A percentile compares a stretch with the other conserved stretches of the same genome.
Evolutionary conservation across 2,888 invertebrate genomes (phyloP).

Genomic region (Ichneumon xanthorius): DNA sequence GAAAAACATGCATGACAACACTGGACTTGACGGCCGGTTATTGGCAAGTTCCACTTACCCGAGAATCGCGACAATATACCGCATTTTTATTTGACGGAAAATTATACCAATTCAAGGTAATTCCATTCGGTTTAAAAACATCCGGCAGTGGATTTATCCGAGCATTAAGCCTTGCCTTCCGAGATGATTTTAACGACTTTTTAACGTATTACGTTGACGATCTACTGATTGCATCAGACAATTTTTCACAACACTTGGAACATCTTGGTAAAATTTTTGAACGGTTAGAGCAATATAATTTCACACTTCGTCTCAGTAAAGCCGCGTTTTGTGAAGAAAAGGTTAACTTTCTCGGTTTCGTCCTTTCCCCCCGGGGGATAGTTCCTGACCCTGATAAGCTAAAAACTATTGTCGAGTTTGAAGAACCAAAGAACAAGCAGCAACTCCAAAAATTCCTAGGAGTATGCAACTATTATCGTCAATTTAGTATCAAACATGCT

Average conservation of each 20-base stretch:
- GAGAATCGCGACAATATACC: slow-evolving; percentile 56
- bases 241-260: slow-evolving; percentile 68
- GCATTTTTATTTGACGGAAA: slow-evolving; percentile 69
- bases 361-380: slow-evolving; percentile 50
- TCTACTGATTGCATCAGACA: slow-evolving; percentile 72
- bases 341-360: slow-evolving; percentile 66
- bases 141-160: slow-evolving; percentile 70
- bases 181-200: slow-evolving; percentile 72
- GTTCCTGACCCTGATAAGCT: slow-evolving; percentile 59
- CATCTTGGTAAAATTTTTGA: slow-evolving; percentile 68
- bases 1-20: slow-evolving; percentile 28
- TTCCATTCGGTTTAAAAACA: slow-evolving; percentile 77
- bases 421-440: slow-evolving; percentile 69
- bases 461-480: slow-evolving; percentile 56
- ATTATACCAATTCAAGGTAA: slow-evolving; percentile 72
- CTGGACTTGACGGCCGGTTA: slow-evolving; percentile 49
- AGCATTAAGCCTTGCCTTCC: slow-evolving; percentile 62
- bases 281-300: slow-evolving; percentile 58
- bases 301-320: slow-evolving; percentile 68
- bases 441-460: slow-evolving; percentile 70
- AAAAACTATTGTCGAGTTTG: slow-evolving; percentile 70
- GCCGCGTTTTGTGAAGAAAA: slow-evolving; percentile 28
- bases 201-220: slow-evolving; percentile 76
- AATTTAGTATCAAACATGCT: slow-evolving; percentile 39
- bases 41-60: slow-evolving; percentile 38